Conservation (phyloP, 2,888 invertebrate genomes). For the Monopis laevigella region DNA sequence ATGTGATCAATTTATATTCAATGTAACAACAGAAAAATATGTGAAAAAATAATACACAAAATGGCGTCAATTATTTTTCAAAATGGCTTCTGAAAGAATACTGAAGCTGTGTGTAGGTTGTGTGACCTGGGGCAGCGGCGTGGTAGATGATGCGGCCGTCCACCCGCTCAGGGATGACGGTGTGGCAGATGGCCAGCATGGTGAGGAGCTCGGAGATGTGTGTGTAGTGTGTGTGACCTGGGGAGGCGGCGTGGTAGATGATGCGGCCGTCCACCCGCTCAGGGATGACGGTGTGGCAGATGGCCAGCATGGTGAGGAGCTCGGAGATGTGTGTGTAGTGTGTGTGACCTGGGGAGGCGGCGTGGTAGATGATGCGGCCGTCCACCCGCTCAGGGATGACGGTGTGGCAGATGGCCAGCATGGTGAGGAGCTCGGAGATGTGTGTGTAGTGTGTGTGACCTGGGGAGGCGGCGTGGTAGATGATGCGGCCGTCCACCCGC, state of each 20-base stretch:
- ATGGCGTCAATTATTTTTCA: too few species aligned
- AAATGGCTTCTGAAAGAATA: too few species aligned
- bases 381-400: conserved; percentile 79
- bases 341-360: conserved; percentile 67
- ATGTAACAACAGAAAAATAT: too few species aligned
- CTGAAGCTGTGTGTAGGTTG: too few species aligned
- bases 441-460: conserved; percentile 71
- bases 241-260: conserved; percentile 96
- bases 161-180: too few species aligned
- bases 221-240: too few species aligned
- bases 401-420: conserved; percentile 98
- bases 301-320: conserved; percentile 92
- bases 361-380: conserved; percentile 49
- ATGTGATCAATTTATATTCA: too few species aligned
- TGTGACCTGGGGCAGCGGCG: too few species aligned
- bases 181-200: too few species aligned
- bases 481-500: conserved; percentile 33
- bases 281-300: conserved; percentile 98
- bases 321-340: conserved; percentile 76
- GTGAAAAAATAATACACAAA: too few species aligned
- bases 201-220: too few species aligned
- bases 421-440: conserved; percentile 85
- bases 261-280: conserved; percentile 73
- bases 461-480: conserved; percentile 62
- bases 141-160: too few species aligned